Evolutionary conservation across 2,797 vertebrate species (phyloP).

Genomic region (Brachymystax lenok): DNA sequence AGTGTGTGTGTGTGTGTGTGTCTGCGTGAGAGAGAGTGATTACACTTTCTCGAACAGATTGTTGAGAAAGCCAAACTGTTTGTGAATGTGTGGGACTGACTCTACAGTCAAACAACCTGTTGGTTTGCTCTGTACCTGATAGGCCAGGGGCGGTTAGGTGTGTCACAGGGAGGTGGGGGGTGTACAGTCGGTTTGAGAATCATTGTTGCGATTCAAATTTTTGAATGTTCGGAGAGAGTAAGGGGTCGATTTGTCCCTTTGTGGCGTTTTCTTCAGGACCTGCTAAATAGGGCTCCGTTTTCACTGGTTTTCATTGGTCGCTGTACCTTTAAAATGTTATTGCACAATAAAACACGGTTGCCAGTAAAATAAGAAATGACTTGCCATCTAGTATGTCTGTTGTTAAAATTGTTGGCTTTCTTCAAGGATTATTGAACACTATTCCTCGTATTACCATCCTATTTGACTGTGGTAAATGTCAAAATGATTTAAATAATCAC

Average conservation of each 20-base stretch:
- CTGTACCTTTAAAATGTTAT: constrained; percentile 43
- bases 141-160: constrained; percentile 45
- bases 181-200: constrained; percentile 40
- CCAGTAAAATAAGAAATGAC: constrained; percentile 22
- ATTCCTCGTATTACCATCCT: constrained; percentile 17
- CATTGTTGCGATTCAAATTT: constrained; percentile 74
- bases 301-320: constrained; percentile 30
- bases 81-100: neutral
- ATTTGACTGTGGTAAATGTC: constrained; percentile 42
- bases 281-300: neutral
- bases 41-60: neutral
- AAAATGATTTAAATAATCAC: constrained; percentile 23
- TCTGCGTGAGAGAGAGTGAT: constrained; percentile 16
- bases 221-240: constrained; percentile 43
- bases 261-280: constrained; percentile 35
- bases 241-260: constrained; percentile 11
- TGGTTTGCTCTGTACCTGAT: constrained; percentile 42
- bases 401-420: constrained; percentile 20
- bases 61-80: neutral
- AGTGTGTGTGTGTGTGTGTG: constrained; percentile 9
- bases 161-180: constrained; percentile 38
- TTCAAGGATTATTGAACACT: constrained; percentile 24
- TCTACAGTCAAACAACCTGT: constrained; percentile 20
- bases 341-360: constrained; percentile 40
- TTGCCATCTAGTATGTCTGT: constrained; percentile 25